Evolutionary conservation across 2,797 vertebrate genomes (phyloP).

Genomic region (Typhlichthys eigenmanni): DNA sequence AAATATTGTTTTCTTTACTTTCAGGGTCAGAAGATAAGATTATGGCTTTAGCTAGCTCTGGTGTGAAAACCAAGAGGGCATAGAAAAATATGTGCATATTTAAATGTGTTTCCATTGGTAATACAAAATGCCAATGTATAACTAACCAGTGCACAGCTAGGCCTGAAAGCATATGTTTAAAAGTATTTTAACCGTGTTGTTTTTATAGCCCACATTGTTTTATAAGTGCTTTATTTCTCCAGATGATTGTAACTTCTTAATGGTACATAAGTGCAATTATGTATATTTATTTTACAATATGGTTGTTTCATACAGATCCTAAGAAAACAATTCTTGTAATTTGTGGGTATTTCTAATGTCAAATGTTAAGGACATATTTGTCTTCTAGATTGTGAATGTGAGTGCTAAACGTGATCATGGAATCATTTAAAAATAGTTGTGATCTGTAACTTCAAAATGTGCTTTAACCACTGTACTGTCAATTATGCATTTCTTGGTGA

Average conservation of each 20-base stretch:
- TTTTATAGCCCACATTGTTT: constrained; percentile 46
- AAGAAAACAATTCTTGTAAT: constrained; percentile 31
- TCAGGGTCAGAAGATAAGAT: constrained; percentile 96
- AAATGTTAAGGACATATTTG: constrained; percentile 18
- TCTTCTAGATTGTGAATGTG: constrained; percentile 11
- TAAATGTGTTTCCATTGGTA: constrained; percentile 22
- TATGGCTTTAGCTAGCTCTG: constrained; percentile 92
- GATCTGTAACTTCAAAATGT: background rate
- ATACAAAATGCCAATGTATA: constrained; percentile 50
- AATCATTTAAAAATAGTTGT: background rate
- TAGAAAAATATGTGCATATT: constrained; percentile 7
- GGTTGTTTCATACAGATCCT: constrained; percentile 7
- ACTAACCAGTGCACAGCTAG: constrained; percentile 38
- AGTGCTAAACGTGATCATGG: constrained; percentile 14
- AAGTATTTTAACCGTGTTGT: constrained; percentile 56
- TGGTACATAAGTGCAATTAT: constrained; percentile 40
- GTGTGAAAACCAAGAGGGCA: constrained; percentile 86
- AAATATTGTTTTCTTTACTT: constrained; percentile 23
- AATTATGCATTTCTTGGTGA: too few relatives aligned
- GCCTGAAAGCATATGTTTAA: constrained; percentile 33
- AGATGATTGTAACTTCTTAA: constrained; percentile 37
- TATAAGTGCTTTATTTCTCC: constrained; percentile 53
- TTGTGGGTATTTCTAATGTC: constrained; percentile 24
- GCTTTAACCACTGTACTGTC: background rate
- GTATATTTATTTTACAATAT: constrained; percentile 28